These are phyloP conservation scores for Pyrgus malvae DNA, from an alignment of 2,888 invertebrate genomes.

Conservation along the genomic window DNA sequence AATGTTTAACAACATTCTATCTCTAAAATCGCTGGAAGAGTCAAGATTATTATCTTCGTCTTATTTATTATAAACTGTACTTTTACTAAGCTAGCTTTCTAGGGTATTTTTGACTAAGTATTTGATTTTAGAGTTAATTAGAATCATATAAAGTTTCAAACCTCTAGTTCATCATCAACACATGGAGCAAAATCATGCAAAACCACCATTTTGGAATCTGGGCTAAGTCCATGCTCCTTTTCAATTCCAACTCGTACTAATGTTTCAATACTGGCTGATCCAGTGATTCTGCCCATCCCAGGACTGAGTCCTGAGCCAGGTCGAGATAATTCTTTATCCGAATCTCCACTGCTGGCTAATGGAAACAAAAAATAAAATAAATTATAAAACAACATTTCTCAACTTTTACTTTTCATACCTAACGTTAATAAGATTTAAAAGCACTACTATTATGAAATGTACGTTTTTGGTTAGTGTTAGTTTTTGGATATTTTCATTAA, in stretches of 20 bases:
- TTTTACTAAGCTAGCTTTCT: too few relatives aligned
- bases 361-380: neutral
- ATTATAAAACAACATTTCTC: neutral
- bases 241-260: constrained; percentile 94
- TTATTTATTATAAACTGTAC: too few relatives aligned
- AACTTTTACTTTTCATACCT: too few relatives aligned
- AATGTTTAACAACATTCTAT: too few relatives aligned
- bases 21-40: too few relatives aligned
- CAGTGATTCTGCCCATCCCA: constrained; percentile 96
- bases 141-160: constrained; percentile 51
- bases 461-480: too few relatives aligned
- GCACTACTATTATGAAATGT: too few relatives aligned
- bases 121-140: too few relatives aligned
- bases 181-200: constrained; percentile 97
- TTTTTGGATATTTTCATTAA: too few relatives aligned
- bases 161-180: constrained; percentile 96
- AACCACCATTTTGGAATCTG: constrained; percentile 97
- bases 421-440: too few relatives aligned
- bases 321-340: constrained; percentile 86
- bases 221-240: constrained; percentile 94
- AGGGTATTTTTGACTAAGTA: too few relatives aligned
- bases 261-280: constrained; percentile 96
- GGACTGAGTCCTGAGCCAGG: constrained; percentile 85
- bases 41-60: too few relatives aligned
- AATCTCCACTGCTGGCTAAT: constrained; percentile 89